Percentiles rank a stretch among this genome's conserved stretches.
Conservation (phyloP, 2,797 vertebrate species). For the Crypturellus tataupa region DNA sequence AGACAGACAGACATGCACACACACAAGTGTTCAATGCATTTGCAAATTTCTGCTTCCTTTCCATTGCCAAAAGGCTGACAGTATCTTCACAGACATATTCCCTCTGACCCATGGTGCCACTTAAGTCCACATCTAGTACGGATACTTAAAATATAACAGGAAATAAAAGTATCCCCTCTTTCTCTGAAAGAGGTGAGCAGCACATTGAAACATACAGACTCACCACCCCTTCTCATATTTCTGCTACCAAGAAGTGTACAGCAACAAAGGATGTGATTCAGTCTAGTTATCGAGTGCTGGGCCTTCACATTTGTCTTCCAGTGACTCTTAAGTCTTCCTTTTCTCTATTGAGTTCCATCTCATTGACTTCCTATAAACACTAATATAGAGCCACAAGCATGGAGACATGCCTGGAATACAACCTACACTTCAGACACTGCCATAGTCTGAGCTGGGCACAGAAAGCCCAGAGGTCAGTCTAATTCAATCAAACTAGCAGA, state of each 20-base stretch:
- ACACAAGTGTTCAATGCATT: neutral
- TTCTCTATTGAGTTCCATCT: constrained; percentile 79
- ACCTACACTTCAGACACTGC: constrained; percentile 17
- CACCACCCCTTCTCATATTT: neutral
- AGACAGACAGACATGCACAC: neutral
- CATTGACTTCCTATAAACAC: constrained; percentile 82
- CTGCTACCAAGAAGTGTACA: constrained; percentile 19
- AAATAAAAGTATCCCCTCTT: constrained; percentile 27
- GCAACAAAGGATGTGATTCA: constrained; percentile 65
- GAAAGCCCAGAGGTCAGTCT: neutral
- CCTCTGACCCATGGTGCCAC: constrained; percentile 6
- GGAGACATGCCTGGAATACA: constrained; percentile 76
- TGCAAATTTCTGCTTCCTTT: neutral
- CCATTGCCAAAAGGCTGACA: neutral
- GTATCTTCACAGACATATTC: neutral
- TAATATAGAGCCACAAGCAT: constrained; percentile 73
- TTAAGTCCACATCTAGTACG: neutral
- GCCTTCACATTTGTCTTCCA: constrained; percentile 78
- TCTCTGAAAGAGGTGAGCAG: constrained; percentile 10
- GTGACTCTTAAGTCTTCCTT: constrained; percentile 74
- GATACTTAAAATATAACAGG: neutral
- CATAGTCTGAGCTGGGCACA: neutral
- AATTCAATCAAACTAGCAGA: rapidly evolving
- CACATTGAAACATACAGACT: constrained; percentile 22
- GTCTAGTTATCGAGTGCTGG: constrained; percentile 74